Evolutionary conservation across 1,140 invertebrate species (phyloP).

Genomic region (Amphibalanus amphitrite): DNA sequence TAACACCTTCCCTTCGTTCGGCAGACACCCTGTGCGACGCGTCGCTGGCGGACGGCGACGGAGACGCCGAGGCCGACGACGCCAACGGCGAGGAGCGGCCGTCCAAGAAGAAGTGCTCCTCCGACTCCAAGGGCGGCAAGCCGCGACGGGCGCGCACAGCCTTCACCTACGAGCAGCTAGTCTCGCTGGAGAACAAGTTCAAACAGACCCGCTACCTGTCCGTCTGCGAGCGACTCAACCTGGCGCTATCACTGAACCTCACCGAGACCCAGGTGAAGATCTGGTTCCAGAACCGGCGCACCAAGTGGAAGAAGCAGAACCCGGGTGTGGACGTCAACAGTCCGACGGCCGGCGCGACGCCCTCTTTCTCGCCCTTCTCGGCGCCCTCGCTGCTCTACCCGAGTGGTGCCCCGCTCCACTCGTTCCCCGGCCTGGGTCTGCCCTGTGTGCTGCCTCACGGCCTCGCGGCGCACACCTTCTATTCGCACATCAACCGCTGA

Average conservation of each 20-base stretch:
- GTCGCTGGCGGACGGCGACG: slow-evolving; percentile 9
- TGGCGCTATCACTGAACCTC: slow-evolving; percentile 81
- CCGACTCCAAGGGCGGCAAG: slow-evolving; percentile 43
- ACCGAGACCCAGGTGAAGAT: slow-evolving; percentile 96
- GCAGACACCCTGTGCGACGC: slow-evolving; percentile 9
- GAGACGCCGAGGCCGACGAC: not conserved
- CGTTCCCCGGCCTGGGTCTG: not conserved
- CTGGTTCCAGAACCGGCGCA: slow-evolving; percentile 92
- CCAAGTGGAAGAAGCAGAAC: slow-evolving; percentile 99
- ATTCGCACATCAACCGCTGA: not conserved
- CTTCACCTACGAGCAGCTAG: slow-evolving; percentile 96
- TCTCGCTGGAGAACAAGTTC: slow-evolving; percentile 97
- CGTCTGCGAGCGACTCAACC: slow-evolving; percentile 89
- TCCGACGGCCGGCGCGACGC: slow-evolving; percentile 47
- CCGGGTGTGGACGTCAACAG: slow-evolving; percentile 96
- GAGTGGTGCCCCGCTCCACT: not conserved
- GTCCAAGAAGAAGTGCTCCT: slow-evolving; percentile 14
- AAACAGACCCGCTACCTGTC: slow-evolving; percentile 95
- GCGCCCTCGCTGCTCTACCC: not conserved
- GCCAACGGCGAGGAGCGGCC: slow-evolving; percentile 6
- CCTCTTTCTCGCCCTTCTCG: not conserved
- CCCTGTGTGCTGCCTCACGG: not conserved
- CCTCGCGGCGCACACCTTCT: not conserved
- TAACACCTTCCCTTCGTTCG: not conserved
- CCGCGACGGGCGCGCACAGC: slow-evolving; percentile 83